These are phyloP conservation scores for Keiferia lycopersicella DNA, from an alignment of 2,888 invertebrate species.

Conservation along the genomic window DNA sequence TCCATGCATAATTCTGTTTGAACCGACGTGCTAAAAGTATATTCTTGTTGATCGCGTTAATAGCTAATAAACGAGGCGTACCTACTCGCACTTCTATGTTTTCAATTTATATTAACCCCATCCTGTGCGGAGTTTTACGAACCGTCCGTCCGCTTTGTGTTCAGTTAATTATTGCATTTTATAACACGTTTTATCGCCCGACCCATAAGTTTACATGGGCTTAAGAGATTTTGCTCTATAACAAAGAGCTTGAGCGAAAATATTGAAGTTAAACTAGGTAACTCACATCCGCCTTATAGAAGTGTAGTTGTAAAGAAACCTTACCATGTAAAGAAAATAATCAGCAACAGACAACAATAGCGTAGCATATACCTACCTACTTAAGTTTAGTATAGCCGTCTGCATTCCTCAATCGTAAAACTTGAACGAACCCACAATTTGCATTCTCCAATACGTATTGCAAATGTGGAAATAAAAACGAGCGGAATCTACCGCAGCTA, in stretches of 20 bases:
- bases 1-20: not conserved
- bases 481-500: conserved; percentile 28
- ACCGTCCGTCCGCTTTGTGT: conserved; percentile 41
- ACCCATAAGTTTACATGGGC: not conserved
- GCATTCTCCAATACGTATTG: conserved; percentile 38
- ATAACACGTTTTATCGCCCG: conserved; percentile 31
- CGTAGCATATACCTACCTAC: conserved; percentile 5
- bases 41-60: conserved; percentile 29
- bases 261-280: not conserved
- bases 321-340: not conserved
- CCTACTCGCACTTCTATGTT: conserved; percentile 31
- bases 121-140: conserved; percentile 42
- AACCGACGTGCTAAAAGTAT: conserved; percentile 22
- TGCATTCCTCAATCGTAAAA: not conserved
- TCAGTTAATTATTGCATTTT: conserved; percentile 46
- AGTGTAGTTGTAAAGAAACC: not conserved
- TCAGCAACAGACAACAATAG: conserved; percentile 5
- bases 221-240: not conserved
- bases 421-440: conserved; percentile 40
- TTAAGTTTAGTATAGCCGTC: not conserved
- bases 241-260: not conserved
- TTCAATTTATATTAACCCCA: conserved; percentile 37
- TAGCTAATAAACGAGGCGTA: conserved; percentile 31
- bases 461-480: conserved; percentile 26
- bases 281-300: not conserved